Conservation (phyloP, 2,113 vertebrate species). For the Mirza zaza region DNA sequence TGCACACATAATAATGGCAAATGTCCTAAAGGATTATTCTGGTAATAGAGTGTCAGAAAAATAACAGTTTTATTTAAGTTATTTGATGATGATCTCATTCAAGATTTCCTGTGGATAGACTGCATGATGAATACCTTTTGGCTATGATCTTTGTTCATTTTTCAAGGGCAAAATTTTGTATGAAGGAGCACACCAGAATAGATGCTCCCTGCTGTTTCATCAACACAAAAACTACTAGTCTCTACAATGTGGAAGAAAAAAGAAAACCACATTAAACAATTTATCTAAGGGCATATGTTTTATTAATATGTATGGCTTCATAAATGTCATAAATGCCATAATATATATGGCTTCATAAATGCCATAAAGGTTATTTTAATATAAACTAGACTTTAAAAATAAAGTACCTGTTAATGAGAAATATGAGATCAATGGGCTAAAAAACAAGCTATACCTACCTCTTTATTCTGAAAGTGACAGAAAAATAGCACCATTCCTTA, state of each 20-base stretch:
- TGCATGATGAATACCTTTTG: conserved; percentile 52
- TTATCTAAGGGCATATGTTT: conserved; percentile 18
- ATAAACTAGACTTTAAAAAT: conserved; percentile 50
- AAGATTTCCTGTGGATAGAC: neutral
- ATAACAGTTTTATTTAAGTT: conserved; percentile 57
- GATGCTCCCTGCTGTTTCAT: conserved; percentile 29
- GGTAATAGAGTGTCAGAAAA: conserved; percentile 8
- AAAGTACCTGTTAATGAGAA: conserved; percentile 42
- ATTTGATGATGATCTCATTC: conserved; percentile 46
- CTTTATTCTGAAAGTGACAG: conserved; percentile 28
- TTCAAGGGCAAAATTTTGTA: conserved; percentile 54
- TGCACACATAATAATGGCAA: neutral
- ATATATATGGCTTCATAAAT: neutral
- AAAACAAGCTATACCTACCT: neutral
- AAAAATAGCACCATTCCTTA: neutral
- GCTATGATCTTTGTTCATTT: conserved; percentile 51
- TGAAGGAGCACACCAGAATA: conserved; percentile 28
- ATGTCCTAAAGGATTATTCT: neutral
- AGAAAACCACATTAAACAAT: conserved; percentile 31
- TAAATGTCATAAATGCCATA: neutral
- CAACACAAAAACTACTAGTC: conserved; percentile 49
- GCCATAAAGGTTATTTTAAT: neutral
- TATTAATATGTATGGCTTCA: conserved; percentile 36
- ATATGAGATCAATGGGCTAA: neutral
- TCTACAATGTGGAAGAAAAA: neutral